Evolutionary conservation across 1,140 invertebrate species (phyloP).

Genomic region (Brachionus plicatilis): DNA sequence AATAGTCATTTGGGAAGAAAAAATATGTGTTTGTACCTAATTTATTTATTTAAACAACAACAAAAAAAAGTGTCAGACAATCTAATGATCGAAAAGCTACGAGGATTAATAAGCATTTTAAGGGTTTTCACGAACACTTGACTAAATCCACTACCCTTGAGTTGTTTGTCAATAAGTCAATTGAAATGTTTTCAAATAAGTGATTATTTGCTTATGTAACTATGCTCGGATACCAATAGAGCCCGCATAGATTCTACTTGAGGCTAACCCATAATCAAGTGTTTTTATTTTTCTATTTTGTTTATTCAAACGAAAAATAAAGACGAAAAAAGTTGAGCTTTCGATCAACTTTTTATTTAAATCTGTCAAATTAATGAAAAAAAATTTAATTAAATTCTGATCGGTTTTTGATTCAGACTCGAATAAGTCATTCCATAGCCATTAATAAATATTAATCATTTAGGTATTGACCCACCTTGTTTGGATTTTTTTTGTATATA

Average conservation of each 20-base stretch:
- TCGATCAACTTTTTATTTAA: background rate
- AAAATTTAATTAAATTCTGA: conserved; percentile 3
- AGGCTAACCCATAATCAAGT: background rate
- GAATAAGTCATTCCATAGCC: background rate
- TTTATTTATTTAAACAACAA: background rate
- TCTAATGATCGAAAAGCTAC: background rate
- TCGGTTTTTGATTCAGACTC: background rate
- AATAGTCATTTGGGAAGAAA: background rate
- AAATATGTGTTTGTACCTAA: background rate
- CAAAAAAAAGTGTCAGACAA: background rate
- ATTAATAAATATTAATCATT: background rate
- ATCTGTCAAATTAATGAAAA: conserved; percentile 1
- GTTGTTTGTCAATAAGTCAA: conserved; percentile 4
- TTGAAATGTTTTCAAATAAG: background rate
- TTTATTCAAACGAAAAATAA: background rate
- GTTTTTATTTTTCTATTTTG: background rate
- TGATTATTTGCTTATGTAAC: conserved; percentile 1
- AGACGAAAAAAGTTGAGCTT: background rate
- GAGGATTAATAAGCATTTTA: background rate
- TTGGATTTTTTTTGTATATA: background rate
- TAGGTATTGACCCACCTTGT: background rate
- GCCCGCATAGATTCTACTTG: background rate
- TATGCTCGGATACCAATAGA: background rate
- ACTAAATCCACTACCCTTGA: background rate
- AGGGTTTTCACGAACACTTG: background rate